Percentiles rank a stretch among this genome's conserved stretches.
Conservation (phyloP, 1,140 invertebrate genomes). For the Rhyzopertha dominica region DNA sequence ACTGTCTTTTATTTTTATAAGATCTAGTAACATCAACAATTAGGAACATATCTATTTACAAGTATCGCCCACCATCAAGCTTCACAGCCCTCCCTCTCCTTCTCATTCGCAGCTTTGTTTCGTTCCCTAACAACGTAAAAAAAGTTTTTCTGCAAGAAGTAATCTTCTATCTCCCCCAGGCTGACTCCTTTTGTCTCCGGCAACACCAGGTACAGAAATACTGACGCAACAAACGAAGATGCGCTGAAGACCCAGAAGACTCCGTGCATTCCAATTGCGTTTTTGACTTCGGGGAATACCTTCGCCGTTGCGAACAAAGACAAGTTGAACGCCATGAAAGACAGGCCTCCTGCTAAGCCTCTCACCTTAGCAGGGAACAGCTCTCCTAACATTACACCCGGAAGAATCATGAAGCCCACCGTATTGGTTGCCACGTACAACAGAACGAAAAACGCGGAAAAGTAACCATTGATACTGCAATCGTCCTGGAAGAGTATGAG, state of each 20-base stretch:
- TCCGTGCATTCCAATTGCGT: slow-evolving; percentile 54
- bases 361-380: slow-evolving; percentile 58
- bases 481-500: slow-evolving; percentile 48
- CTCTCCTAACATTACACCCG: slow-evolving; percentile 66
- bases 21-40: no score
- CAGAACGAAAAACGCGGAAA: slow-evolving; percentile 53
- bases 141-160: slow-evolving; percentile 62
- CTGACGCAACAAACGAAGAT: slow-evolving; percentile 54
- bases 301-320: slow-evolving; percentile 68
- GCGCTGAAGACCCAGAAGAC: slow-evolving; percentile 65
- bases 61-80: no score
- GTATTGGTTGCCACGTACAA: slow-evolving; percentile 66
- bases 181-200: slow-evolving; percentile 79
- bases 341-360: slow-evolving; percentile 53
- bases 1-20: no score
- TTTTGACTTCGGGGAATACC: slow-evolving; percentile 58
- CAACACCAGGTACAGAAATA: slow-evolving; percentile 66
- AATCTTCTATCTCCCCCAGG: slow-evolving; percentile 74
- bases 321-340: slow-evolving; percentile 65
- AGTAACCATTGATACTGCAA: slow-evolving; percentile 39
- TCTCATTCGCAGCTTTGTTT: slow-evolving; percentile 10
- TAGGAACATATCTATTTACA: no score
- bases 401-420: slow-evolving; percentile 63
- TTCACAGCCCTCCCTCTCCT: no score
- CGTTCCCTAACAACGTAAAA: slow-evolving; percentile 54